Conservation (phyloP, 2,888 invertebrate genomes). For the Aspidiotus rigidus region DNA sequence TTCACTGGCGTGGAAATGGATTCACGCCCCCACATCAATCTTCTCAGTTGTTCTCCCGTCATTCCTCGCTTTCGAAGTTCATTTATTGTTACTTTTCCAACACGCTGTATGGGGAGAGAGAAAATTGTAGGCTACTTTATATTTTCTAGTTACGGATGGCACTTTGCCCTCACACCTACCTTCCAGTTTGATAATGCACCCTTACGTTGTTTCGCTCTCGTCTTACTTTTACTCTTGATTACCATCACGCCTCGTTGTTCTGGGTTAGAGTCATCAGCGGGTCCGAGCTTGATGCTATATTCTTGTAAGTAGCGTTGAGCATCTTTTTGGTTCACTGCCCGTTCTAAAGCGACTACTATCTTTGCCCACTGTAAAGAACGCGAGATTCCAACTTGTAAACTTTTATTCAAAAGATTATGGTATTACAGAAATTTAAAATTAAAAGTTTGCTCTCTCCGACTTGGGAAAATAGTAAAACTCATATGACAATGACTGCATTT, state of each 20-base stretch:
- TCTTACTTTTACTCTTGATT: constrained; percentile 94
- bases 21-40: constrained; percentile 83
- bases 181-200: constrained; percentile 97
- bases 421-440: too few relatives aligned
- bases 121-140: too few relatives aligned
- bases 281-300: constrained; percentile 86
- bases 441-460: too few relatives aligned
- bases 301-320: constrained; percentile 85
- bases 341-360: constrained; percentile 90
- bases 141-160: too few relatives aligned
- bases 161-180: constrained; percentile 47
- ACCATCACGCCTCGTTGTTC: constrained; percentile 93
- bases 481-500: neutral
- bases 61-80: constrained; percentile 72
- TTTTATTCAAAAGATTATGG: neutral
- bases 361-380: constrained; percentile 76
- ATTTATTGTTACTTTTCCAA: constrained; percentile 76
- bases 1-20: constrained; percentile 73
- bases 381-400: too few relatives aligned
- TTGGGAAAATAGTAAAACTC: too few relatives aligned
- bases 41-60: constrained; percentile 75
- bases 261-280: constrained; percentile 69
- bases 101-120: constrained; percentile 50
- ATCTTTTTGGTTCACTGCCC: constrained; percentile 82
- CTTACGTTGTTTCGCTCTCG: constrained; percentile 89